Conservation (phyloP, 2,113 vertebrate species). For the Trinectes maculatus region DNA sequence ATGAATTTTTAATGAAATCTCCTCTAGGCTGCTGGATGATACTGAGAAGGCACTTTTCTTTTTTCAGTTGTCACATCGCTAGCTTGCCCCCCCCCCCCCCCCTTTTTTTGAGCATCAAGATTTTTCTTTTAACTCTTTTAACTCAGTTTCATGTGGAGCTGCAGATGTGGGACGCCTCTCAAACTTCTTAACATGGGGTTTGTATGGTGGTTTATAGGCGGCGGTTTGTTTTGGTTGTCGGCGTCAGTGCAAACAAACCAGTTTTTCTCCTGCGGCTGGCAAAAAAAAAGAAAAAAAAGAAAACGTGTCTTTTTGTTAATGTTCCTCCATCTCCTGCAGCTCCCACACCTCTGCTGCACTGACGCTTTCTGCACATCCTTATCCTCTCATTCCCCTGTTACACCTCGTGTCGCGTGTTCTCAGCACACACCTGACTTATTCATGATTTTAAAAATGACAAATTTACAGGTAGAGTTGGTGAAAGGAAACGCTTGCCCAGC, state of each 20-base stretch:
- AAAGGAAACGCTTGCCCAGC: neutral
- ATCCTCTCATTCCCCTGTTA: conserved; percentile 17
- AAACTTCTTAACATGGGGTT: conserved; percentile 20
- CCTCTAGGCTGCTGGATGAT: conserved; percentile 62
- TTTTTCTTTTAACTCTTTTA: conserved; percentile 1
- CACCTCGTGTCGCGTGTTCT: neutral
- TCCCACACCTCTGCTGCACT: conserved; percentile 14
- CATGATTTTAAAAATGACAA: conserved; percentile 9
- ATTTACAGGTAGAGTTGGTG: neutral
- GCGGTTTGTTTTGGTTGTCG: conserved; percentile 32
- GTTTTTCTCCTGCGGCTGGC: conserved; percentile 21
- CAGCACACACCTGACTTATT: conserved; percentile 35
- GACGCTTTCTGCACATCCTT: conserved; percentile 8
- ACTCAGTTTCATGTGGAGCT: conserved; percentile 25
- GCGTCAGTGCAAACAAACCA: conserved; percentile 24
- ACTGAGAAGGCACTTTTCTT: conserved; percentile 42
- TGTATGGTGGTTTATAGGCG: conserved; percentile 19
- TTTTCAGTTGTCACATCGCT: conserved; percentile 29
- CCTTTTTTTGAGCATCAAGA: conserved; percentile 29
- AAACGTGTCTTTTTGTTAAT: conserved; percentile 18
- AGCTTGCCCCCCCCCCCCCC: too few relatives aligned
- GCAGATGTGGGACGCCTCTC: conserved; percentile 18
- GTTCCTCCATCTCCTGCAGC: conserved; percentile 9
- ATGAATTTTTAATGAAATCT: conserved; percentile 77
- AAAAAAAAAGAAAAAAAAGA: too few relatives aligned